phyloP scores from a whole-genome alignment of 2,113 vertebrate genomes.

The Colaptes auratus region DNA sequence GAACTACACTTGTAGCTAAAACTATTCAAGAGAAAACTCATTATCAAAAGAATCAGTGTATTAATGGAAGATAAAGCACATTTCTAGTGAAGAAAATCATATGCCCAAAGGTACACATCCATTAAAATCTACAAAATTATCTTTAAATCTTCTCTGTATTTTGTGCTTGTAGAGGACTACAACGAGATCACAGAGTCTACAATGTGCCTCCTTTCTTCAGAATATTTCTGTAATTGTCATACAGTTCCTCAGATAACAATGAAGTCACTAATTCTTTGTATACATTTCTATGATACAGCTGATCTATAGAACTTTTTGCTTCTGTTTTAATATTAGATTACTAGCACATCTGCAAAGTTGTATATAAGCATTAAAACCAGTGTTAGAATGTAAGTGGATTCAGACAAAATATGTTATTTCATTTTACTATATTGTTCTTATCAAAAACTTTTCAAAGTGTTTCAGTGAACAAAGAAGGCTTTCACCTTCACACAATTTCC shows the following conservation, averaged over 20 bases:
- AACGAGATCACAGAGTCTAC: background rate
- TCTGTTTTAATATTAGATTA: conserved; percentile 9
- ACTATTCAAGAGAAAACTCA: background rate
- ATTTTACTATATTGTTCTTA: background rate
- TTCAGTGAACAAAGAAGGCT: background rate
- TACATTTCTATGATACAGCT: background rate
- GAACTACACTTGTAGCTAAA: background rate
- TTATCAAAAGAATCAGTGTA: background rate
- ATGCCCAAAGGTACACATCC: background rate
- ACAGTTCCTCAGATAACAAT: background rate
- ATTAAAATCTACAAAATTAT: background rate
- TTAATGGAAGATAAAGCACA: background rate
- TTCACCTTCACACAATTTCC: background rate
- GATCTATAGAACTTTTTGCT: background rate
- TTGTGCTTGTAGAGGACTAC: background rate
- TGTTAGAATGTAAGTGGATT: background rate
- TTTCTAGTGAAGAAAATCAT: background rate
- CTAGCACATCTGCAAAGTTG: background rate
- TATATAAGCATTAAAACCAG: background rate
- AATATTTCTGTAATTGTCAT: background rate
- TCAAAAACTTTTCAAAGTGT: background rate
- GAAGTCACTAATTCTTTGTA: background rate
- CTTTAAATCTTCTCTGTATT: background rate
- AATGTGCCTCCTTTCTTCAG: background rate
- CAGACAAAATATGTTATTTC: background rate